Base-by-base conservation (phyloP, 2,113 vertebrate species). In the Aythya baeri region DNA sequence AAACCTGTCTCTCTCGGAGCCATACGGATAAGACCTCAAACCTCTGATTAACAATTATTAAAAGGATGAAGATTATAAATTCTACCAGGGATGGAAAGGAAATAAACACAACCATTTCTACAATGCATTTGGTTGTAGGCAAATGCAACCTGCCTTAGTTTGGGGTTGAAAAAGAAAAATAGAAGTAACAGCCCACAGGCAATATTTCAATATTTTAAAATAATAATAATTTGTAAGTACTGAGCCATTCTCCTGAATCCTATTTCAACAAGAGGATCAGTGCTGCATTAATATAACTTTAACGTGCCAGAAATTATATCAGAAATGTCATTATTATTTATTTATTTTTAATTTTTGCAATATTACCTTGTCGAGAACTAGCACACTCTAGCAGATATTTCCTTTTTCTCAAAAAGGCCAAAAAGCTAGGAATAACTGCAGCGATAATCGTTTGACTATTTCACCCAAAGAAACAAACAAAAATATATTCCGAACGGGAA, bases 31-130 rank as follows among this genome's bases (percentile, higher is more conserved):
- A 49, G 46, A 18, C 26, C 8, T 27, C 32, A 36, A 36, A 41
- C 7, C 11, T 17, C 52, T 34, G 22, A 6, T 6, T 11, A 29
- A 8, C 8, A 10, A 0, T 3, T 41, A 34, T 41, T n/a, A 11
- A 49, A 55, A 36, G 22, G 22, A 58, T 17, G 11, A 26, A 26
- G 34, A 17, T 14, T 4, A 29, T 7, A 14, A 58, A 17, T 49
- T 49, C 18, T 21, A 49, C 9, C 9, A 25, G 34, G 20, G 63
- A 43, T 17, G 17, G 44, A 77, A 38, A 23, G 34, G 43, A 67
- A 50, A 52, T 7, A 43, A 57, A 31, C 27, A 9, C 21, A 44
- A 43, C 11, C 2, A 14, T 34, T 54, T 29, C 49, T 83, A 7
- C 23, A 22, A 2, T 8, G 25, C 13, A 7, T 22, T n/a, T 29